Percentiles rank a stretch among this genome's conserved stretches.
Evolutionary conservation across 2,888 invertebrate genomes (phyloP).

Genomic region (Hyppa rectilinea): DNA sequence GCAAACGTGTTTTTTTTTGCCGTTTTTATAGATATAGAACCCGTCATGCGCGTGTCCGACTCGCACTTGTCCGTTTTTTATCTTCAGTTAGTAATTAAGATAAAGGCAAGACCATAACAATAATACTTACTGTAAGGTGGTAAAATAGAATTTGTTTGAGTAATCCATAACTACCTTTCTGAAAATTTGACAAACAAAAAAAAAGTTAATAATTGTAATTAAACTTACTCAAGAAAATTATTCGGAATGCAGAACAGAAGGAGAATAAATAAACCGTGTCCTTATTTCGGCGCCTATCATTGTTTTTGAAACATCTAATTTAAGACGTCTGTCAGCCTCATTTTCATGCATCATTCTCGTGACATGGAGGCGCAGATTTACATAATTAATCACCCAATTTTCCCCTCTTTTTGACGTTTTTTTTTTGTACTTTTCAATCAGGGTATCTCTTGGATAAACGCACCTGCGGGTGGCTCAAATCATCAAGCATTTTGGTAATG

Average conservation of each 20-base stretch:
- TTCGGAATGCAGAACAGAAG: conserved; percentile 8
- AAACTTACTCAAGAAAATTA: not conserved
- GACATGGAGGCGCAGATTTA: conserved; percentile 48
- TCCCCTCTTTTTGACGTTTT: conserved; percentile 8
- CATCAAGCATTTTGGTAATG: conserved; percentile 20
- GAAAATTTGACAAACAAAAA: not conserved
- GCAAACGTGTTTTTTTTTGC: too few relatives aligned
- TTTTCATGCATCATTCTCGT: conserved; percentile 48
- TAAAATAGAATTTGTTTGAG: not conserved
- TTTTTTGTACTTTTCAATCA: conserved; percentile 32
- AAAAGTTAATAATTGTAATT: conserved; percentile 3
- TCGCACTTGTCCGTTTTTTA: too few relatives aligned
- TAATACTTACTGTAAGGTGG: not conserved
- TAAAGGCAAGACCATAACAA: not conserved
- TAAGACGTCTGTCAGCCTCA: conserved; percentile 33
- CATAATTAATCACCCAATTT: conserved; percentile 57
- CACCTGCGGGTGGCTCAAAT: conserved; percentile 20
- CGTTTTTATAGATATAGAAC: too few relatives aligned
- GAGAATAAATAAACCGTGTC: conserved; percentile 15
- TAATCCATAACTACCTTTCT: not conserved
- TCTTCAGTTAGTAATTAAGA: not conserved
- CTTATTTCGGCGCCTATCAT: conserved; percentile 15
- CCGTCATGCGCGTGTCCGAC: too few relatives aligned
- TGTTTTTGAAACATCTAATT: conserved; percentile 44
- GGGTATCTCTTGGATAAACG: conserved; percentile 22